Evolutionary conservation across 2,888 invertebrate genomes (phyloP), one percentile per base, ranked within the genome.

Genomic region (Melanostoma scalare): DNA sequence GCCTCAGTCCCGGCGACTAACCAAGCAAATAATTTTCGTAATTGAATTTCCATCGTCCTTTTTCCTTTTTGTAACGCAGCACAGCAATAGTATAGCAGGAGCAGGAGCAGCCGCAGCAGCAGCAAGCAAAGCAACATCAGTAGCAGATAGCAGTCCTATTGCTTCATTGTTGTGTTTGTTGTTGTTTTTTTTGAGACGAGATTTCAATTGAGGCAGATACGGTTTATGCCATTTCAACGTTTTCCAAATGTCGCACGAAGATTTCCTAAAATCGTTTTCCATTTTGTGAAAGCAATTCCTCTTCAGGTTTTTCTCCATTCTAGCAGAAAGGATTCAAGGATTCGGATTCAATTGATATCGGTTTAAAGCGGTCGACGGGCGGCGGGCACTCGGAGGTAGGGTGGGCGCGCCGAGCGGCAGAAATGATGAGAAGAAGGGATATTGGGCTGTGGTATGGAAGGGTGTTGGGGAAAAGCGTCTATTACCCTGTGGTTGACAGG

Each of bases 11-110:
- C 85, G 85, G 77, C 85, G 79, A 82, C 85, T 80, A 86, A 86
- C 86, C 87, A 85, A 87, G 86, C 87, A 87, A 87, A 87, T 87
- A 86, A 87, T 87, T 87, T 87, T 85, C 85, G 86, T 87, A 87
- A 87, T 87, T 87, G 86, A 86, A 87, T 87, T 87, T 86, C 86
- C 79, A 86, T 85, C 79, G 75, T 85, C 71, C 78, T 85, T 85
- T 85, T 75, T 79, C 63, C 72, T 69, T 81, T 85, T 81, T 79
- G 75, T 77, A 72, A 71, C 56, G 71, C 73, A 55, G 40, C 50
- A 71, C 35, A 58, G 38, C 31, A n/a, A 55, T 10, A 52, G 44
- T 50, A 55, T 10, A 55, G 55, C 10, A 44, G 4, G 44, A 48
- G 3, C 42, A 67, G n/a, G n/a, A n/a, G 42, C 31, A 52, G 2